Evolutionary conservation across 2,797 vertebrate species (phyloP).

Genomic region (Sphenodon punctatus): DNA sequence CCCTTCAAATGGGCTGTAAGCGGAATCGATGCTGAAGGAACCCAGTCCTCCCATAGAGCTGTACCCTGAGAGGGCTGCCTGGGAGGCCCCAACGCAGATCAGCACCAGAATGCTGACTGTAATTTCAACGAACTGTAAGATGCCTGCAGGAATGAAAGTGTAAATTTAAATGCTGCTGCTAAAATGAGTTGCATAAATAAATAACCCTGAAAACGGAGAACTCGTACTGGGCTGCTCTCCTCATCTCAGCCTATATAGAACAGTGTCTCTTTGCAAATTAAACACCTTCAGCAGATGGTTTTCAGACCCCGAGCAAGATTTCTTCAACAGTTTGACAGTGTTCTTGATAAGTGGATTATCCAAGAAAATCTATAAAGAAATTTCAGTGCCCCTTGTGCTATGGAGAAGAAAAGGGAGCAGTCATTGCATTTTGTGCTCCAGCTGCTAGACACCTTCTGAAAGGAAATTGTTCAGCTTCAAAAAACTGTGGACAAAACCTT

Average conservation of each 20-base stretch:
- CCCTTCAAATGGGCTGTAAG: slow-evolving; percentile 84
- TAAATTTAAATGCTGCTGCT: too few relatives aligned
- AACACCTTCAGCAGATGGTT: fast-evolving
- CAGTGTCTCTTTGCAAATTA: fast-evolving
- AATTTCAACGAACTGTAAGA: slow-evolving; percentile 84
- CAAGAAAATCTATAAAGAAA: slow-evolving; percentile 46
- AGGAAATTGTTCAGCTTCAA: slow-evolving; percentile 30
- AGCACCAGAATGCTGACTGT: slow-evolving; percentile 84
- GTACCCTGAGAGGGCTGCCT: slow-evolving; percentile 81
- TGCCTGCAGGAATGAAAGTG: slow-evolving; percentile 69
- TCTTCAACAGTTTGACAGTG: slow-evolving; percentile 40
- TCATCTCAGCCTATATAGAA: not conserved
- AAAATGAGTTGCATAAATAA: too few relatives aligned
- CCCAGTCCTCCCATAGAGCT: slow-evolving; percentile 73
- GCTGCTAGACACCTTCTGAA: slow-evolving; percentile 22
- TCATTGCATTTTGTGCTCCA: slow-evolving; percentile 39
- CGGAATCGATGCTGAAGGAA: slow-evolving; percentile 76
- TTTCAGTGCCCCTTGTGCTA: slow-evolving; percentile 21
- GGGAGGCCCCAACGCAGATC: slow-evolving; percentile 84
- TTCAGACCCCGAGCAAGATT: slow-evolving; percentile 24
- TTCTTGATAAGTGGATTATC: slow-evolving; percentile 46
- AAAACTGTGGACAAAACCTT: slow-evolving; percentile 35
- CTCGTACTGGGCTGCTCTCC: not conserved
- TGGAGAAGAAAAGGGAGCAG: slow-evolving; percentile 30
- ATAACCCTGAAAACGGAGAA: not conserved